A percentile compares a stretch with the other conserved stretches of the same genome.
Conservation (phyloP, 2,797 vertebrate species). For the Chelmon rostratus region DNA sequence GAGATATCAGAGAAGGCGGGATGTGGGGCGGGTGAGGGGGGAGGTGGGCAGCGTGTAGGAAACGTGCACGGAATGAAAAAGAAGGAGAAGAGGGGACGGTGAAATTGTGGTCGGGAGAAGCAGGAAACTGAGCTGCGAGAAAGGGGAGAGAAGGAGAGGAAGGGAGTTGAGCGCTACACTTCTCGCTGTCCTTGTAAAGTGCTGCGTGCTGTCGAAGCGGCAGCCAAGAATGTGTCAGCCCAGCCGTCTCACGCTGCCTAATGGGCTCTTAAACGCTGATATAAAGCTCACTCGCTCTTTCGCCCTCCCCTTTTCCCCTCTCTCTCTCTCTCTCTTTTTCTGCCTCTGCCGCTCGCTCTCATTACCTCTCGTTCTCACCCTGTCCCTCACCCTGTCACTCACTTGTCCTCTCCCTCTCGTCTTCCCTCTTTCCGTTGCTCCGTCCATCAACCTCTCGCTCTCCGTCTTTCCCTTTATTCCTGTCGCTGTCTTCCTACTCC, state of each 20-base stretch:
- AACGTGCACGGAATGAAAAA: slow-evolving; percentile 58
- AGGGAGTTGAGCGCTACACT: slow-evolving; percentile 80
- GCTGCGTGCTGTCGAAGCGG: slow-evolving; percentile 83
- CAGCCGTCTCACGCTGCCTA: slow-evolving; percentile 83
- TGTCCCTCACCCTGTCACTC: slow-evolving; percentile 79
- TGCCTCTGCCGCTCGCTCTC: slow-evolving; percentile 73
- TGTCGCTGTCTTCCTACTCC: slow-evolving; percentile 38
- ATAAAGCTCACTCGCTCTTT: slow-evolving; percentile 83
- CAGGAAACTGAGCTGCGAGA: slow-evolving; percentile 70
- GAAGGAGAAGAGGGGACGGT: slow-evolving; percentile 47
- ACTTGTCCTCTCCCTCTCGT: slow-evolving; percentile 74
- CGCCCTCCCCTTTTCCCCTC: slow-evolving; percentile 74
- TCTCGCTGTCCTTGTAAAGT: slow-evolving; percentile 85
- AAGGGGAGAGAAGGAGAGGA: slow-evolving; percentile 70
- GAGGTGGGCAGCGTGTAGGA: not conserved
- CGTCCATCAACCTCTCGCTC: slow-evolving; percentile 61
- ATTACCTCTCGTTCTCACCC: slow-evolving; percentile 80
- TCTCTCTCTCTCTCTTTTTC: slow-evolving; percentile 61
- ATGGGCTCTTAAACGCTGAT: slow-evolving; percentile 86
- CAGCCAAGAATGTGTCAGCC: slow-evolving; percentile 86
- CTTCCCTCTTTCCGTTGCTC: slow-evolving; percentile 54
- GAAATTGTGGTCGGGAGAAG: slow-evolving; percentile 68
- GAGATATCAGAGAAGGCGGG: slow-evolving; percentile 18
- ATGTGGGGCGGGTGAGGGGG: not conserved
- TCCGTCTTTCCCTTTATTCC: slow-evolving; percentile 22